Percentiles rank a stretch among this genome's conserved stretches.
Evolutionary conservation across 2,113 vertebrate species (phyloP).

Genomic region (Callorhinus ursinus): DNA sequence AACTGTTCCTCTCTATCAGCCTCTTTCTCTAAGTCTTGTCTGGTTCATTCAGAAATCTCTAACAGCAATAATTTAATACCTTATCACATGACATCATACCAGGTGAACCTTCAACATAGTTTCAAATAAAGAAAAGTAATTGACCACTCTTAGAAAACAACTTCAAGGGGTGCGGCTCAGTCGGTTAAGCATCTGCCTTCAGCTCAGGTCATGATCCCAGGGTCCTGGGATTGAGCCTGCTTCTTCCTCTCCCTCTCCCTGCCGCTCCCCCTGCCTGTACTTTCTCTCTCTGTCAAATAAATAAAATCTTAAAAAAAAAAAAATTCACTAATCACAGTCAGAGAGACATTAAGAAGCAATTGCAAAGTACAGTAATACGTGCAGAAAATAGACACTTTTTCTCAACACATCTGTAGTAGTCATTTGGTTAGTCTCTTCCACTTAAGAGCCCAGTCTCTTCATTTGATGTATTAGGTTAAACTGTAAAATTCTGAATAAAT

Average conservation of each 20-base stretch:
- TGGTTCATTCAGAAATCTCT: slow-evolving; percentile 28
- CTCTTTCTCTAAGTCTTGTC: slow-evolving; percentile 34
- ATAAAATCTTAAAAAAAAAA: too few species aligned
- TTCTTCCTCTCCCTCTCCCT: too few species aligned
- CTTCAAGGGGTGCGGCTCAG: not conserved
- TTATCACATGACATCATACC: not conserved
- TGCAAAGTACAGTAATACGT: not conserved
- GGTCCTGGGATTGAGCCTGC: too few species aligned
- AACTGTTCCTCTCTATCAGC: not conserved
- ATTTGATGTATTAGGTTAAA: not conserved
- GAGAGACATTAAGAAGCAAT: slow-evolving; percentile 30
- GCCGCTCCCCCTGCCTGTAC: too few species aligned
- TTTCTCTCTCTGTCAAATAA: too few species aligned
- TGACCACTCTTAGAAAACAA: not conserved
- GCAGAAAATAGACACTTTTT: not conserved
- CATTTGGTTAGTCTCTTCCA: not conserved
- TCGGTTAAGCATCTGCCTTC: too few species aligned
- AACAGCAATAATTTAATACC: slow-evolving; percentile 11
- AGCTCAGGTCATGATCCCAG: too few species aligned
- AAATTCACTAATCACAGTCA: not conserved
- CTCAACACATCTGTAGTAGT: not conserved
- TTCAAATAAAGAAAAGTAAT: slow-evolving; percentile 49
- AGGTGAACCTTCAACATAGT: not conserved
- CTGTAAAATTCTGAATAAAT: not conserved
- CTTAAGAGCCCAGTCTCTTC: not conserved